phyloP scores from a whole-genome alignment of 1,140 invertebrate genomes.

The Pogonus chalceus region DNA sequence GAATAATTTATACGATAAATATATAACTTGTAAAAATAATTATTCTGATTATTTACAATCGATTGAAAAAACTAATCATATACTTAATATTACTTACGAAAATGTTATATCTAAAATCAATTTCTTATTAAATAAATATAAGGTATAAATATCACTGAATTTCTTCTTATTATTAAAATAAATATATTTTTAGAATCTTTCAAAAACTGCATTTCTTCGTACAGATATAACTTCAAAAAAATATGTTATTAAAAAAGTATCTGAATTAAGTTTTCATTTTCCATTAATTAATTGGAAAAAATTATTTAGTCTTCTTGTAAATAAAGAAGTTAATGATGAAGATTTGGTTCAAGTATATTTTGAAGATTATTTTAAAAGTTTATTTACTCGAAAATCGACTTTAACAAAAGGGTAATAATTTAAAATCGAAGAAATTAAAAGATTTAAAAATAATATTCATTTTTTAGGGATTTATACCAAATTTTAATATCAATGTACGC shows the following conservation, averaged over 20 bases:
- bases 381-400: not conserved
- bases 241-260: conserved; percentile 8
- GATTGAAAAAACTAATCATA: conserved; percentile 8
- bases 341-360: conserved; percentile 15
- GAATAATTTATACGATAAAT: conserved; percentile 10
- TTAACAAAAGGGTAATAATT: not conserved
- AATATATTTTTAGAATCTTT: conserved; percentile 13
- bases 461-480: conserved; percentile 15
- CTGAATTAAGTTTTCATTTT: conserved; percentile 13
- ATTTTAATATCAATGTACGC: conserved; percentile 16
- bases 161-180: not conserved
- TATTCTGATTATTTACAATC: conserved; percentile 15
- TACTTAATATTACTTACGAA: too few species aligned
- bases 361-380: conserved; percentile 10
- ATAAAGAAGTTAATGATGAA: conserved; percentile 2
- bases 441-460: not conserved
- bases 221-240: conserved; percentile 3
- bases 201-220: not conserved
- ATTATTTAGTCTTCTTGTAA: conserved; percentile 11
- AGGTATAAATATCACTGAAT: too few species aligned
- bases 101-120: too few species aligned
- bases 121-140: too few species aligned
- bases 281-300: conserved; percentile 11
- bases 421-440: not conserved
- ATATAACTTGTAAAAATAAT: conserved; percentile 12